Base-by-base conservation (phyloP, 2,797 vertebrate genomes). In the Cephalopachus bancanus region DNA sequence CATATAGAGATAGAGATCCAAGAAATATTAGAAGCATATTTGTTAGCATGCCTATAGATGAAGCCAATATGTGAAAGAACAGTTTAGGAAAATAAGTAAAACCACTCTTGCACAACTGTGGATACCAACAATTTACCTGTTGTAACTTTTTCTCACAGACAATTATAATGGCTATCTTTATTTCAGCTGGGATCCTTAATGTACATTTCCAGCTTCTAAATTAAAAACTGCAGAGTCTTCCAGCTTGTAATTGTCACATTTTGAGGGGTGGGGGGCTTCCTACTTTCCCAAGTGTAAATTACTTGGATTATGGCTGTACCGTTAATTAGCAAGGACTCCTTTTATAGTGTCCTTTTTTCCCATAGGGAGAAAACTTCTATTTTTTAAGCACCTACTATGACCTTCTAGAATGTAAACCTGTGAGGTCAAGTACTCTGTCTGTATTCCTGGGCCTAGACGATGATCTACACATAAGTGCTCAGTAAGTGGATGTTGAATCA, bases 281-380 rank as follows among this genome's bases (percentile, higher is more conserved):
- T 62, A 22, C 33, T 67, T 95, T 83, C 60, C 30, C 33, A 75
- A 81, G 49, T 33, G 75, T 17, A 24, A 79, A 89, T 85, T 53
- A 59, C 59, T 76, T n/a, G 49, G 9, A 55, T 71, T 24, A 7
- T 57, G 33, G 60, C 28, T 84, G 44, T 65, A 37, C 15, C 33
- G 53, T 93, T 84, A 88, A 84, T 80, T 44, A 92, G n/a, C 30
- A 91, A 67, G 30, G 12, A 53, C 64, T 83, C 51, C n/a, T 87
- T 93, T 89, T 67, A 57, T 28, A 75, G 1, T 15, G 79, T 33
- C 65, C 33, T 67, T 85, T 81, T 92, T 89, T 79, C 33, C 87
- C 20, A 17, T 72, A 22, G 33, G 49, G 74, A 67, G n/a, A 84
- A 91, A 88, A 67, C 57, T 81, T 59, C 28, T 89, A 37, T 89